Percentiles rank a stretch among this genome's conserved stretches.
These are phyloP conservation scores for Lonchura striata DNA, from an alignment of 2,113 vertebrate species.

Conservation along the genomic window DNA sequence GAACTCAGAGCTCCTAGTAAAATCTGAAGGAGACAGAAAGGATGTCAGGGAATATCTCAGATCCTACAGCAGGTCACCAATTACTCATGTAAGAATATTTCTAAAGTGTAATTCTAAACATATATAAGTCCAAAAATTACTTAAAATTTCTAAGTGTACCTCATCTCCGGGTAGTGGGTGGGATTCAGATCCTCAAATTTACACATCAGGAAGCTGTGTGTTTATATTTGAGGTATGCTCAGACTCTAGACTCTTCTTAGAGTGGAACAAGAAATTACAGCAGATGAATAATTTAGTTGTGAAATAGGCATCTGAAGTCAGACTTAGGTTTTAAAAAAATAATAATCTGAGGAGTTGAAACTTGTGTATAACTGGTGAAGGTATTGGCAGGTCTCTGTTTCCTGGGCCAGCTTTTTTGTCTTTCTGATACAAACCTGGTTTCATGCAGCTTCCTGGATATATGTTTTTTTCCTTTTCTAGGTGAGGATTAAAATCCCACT, in stretches of 20 bases:
- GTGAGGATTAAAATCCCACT: neutral
- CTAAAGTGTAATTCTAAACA: neutral
- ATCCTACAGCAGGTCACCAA: neutral
- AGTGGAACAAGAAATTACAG: neutral
- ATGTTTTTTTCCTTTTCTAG: neutral
- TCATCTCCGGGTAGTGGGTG: neutral
- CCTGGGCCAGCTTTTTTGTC: neutral
- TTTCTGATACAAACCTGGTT: neutral
- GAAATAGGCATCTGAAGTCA: neutral
- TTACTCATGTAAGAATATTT: neutral
- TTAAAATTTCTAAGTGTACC: neutral
- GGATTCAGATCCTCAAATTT: neutral
- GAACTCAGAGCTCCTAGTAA: neutral
- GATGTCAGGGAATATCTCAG: neutral
- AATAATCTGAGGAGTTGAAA: neutral
- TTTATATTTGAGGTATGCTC: neutral
- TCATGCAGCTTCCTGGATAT: neutral
- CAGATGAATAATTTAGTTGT: neutral
- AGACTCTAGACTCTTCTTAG: neutral
- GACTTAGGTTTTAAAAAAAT: neutral
- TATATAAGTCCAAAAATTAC: neutral
- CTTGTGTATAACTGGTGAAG: neutral
- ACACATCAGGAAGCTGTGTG: neutral
- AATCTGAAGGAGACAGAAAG: neutral
- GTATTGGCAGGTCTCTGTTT: neutral